A percentile compares a stretch with the other conserved stretches of the same genome.
These are phyloP conservation scores for Pipistrellus kuhlii DNA, from an alignment of 2,797 vertebrate species.

Conservation along the genomic window DNA sequence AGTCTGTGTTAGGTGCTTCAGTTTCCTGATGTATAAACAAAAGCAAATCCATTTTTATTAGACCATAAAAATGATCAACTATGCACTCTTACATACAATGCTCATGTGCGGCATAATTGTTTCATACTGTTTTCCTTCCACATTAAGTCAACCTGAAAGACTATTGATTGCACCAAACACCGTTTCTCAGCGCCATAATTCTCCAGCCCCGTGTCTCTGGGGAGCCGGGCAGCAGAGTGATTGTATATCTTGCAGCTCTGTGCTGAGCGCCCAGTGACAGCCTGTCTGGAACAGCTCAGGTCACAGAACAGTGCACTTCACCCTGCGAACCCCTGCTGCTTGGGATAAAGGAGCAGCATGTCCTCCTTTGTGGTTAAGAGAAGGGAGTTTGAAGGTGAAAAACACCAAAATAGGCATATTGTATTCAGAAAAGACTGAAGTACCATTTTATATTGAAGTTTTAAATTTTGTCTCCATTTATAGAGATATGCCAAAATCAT, in stretches of 20 bases:
- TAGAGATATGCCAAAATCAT: background rate
- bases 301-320: background rate
- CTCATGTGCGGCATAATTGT: background rate
- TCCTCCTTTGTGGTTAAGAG: background rate
- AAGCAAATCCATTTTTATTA: constrained; percentile 61
- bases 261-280: background rate
- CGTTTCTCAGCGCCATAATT: background rate
- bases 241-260: constrained; percentile 14
- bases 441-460: background rate
- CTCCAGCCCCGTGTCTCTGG: background rate
- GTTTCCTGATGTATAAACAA: constrained; percentile 38
- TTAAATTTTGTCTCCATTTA: background rate
- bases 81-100: background rate
- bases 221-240: background rate
- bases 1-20: background rate
- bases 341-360: background rate
- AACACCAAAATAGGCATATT: background rate
- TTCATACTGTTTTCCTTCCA: constrained; percentile 65
- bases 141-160: constrained; percentile 56
- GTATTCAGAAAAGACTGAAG: background rate
- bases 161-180: constrained; percentile 13
- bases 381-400: background rate
- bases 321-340: background rate
- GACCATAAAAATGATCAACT: constrained; percentile 57
- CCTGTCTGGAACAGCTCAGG: constrained; percentile 6